These are phyloP conservation scores for Heliconius charithonia DNA, from an alignment of 2,888 invertebrate genomes.

Conservation along the genomic window DNA sequence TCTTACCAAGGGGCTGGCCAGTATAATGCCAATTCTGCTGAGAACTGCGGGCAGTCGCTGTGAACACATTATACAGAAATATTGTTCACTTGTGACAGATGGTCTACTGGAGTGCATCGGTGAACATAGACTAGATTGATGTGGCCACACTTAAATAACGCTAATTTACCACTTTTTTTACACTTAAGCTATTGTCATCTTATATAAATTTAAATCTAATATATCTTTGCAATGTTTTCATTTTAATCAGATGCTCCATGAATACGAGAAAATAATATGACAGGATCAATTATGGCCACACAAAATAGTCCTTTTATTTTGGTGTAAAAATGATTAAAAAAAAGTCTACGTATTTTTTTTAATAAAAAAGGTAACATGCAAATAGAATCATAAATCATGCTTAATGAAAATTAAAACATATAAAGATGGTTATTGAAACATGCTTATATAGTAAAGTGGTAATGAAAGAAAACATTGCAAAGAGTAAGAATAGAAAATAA, in stretches of 20 bases:
- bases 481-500: constrained; percentile 65
- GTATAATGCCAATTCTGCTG: constrained; percentile 97
- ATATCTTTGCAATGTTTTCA: constrained; percentile 82
- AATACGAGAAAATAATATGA: constrained; percentile 50
- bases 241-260: constrained; percentile 33
- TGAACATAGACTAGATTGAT: constrained; percentile 79
- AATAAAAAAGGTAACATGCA: constrained; percentile 44
- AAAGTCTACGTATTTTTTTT: constrained; percentile 12
- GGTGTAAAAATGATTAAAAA: constrained; percentile 34
- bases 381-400: constrained; percentile 63
- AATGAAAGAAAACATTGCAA: constrained; percentile 81
- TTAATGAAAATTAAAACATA: constrained; percentile 53
- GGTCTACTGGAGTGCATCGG: constrained; percentile 75
- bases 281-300: constrained; percentile 69
- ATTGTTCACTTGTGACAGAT: constrained; percentile 82
- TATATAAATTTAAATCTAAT: constrained; percentile 13
- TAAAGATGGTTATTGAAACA: constrained; percentile 54
- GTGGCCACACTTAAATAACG: constrained; percentile 64
- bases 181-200: constrained; percentile 29
- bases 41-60: constrained; percentile 98
- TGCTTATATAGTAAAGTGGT: constrained; percentile 59
- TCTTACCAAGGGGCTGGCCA: constrained; percentile 98
- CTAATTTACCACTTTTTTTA: constrained; percentile 37
- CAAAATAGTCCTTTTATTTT: constrained; percentile 71
- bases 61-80: constrained; percentile 88